These are phyloP conservation scores for Pachypsylla venusta DNA, from an alignment of 1,140 invertebrate species.

Conservation along the genomic window DNA sequence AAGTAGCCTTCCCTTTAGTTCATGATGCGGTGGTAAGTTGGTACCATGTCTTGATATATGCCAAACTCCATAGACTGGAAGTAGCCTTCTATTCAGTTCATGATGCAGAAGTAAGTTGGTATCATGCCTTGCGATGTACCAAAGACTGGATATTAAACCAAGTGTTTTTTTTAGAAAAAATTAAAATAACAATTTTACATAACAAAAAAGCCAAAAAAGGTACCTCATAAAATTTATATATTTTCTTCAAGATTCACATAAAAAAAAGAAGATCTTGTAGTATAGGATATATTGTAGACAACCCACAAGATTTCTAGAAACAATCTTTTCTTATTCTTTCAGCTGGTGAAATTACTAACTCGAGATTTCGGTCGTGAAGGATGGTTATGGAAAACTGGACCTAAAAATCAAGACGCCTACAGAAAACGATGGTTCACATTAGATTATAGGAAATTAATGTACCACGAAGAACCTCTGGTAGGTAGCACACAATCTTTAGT, in stretches of 20 bases:
- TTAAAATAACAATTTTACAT: too few species aligned
- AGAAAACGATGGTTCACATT: slow-evolving; percentile 76
- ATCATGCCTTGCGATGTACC: too few species aligned
- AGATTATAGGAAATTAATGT: slow-evolving; percentile 81
- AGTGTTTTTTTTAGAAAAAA: too few species aligned
- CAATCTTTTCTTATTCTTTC: slow-evolving; percentile 17
- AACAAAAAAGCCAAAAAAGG: too few species aligned
- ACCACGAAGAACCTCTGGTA: slow-evolving; percentile 68
- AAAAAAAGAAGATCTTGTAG: neutral
- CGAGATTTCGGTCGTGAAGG: slow-evolving; percentile 71
- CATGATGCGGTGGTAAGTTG: slow-evolving; percentile 66
- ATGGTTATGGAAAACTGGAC: slow-evolving; percentile 80
- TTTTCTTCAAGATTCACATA: neutral
- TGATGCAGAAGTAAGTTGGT: slow-evolving; percentile 45
- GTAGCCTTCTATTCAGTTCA: slow-evolving; percentile 65
- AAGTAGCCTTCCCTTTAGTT: slow-evolving; percentile 67
- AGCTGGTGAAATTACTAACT: slow-evolving; percentile 52
- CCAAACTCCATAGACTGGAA: slow-evolving; percentile 64
- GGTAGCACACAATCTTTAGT: slow-evolving; percentile 19
- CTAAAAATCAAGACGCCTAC: slow-evolving; percentile 57
- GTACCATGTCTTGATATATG: slow-evolving; percentile 75
- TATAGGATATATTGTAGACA: too few species aligned
- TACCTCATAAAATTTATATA: neutral
- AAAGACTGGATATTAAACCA: too few species aligned
- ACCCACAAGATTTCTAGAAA: neutral